Evolutionary conservation across 2,888 invertebrate genomes (phyloP).

Genomic region (Arge pagana): DNA sequence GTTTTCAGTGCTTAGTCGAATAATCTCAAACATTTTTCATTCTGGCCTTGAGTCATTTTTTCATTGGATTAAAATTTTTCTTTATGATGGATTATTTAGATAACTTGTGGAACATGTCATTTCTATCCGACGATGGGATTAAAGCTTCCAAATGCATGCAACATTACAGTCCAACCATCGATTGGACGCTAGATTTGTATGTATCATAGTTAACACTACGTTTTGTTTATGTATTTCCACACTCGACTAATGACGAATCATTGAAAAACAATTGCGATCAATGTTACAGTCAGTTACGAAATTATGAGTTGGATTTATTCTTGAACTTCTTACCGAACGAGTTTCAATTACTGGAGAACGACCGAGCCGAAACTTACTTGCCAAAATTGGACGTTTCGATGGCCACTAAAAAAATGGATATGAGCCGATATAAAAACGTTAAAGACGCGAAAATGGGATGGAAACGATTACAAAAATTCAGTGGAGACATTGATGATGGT

Average conservation of each 20-base stretch:
- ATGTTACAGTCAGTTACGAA: constrained; percentile 39
- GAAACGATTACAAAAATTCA: constrained; percentile 59
- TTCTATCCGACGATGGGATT: constrained; percentile 22
- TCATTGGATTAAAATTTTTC: too few relatives aligned
- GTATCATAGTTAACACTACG: constrained; percentile 21
- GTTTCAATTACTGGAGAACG: constrained; percentile 54
- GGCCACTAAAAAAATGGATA: constrained; percentile 33
- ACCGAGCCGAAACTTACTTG: constrained; percentile 58
- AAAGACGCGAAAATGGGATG: constrained; percentile 43
- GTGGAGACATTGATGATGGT: constrained; percentile 52
- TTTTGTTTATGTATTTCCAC: background rate
- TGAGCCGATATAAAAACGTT: constrained; percentile 5
- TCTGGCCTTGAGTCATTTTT: too few relatives aligned
- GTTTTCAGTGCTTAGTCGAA: too few relatives aligned
- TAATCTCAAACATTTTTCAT: too few relatives aligned
- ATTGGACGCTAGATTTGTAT: constrained; percentile 53
- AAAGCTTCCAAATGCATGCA: constrained; percentile 1
- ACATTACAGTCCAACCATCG: constrained; percentile 33
- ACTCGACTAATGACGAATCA: background rate
- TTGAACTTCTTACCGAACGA: constrained; percentile 52
- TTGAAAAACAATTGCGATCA: constrained; percentile 49
- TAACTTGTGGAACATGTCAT: constrained; percentile 26
- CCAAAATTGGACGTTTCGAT: constrained; percentile 65
- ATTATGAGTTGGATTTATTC: constrained; percentile 56
- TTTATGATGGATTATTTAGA: too few relatives aligned